A percentile compares a stretch with the other conserved stretches of the same genome.
These are phyloP conservation scores for Drosophila anomelani DNA, from an alignment of 2,888 invertebrate genomes.

Conservation along the genomic window DNA sequence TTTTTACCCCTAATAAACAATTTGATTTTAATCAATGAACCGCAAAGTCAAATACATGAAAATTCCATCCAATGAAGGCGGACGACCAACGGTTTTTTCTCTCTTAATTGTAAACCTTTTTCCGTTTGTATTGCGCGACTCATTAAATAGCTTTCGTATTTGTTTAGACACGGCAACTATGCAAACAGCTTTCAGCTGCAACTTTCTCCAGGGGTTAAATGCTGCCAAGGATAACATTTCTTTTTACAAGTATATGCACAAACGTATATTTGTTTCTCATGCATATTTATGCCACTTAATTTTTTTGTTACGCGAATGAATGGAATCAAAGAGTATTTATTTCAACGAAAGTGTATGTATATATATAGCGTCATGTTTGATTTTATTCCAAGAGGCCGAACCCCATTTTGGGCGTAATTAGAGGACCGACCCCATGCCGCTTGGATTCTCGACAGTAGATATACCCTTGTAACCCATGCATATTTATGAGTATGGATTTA, in stretches of 20 bases:
- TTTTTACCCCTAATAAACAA: conserved; percentile 65
- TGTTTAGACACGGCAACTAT: conserved; percentile 69
- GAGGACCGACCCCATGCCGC: conserved; percentile 40
- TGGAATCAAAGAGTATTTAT: conserved; percentile 43
- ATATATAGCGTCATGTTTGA: conserved; percentile 49
- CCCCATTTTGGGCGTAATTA: conserved; percentile 63
- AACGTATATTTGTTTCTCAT: conserved; percentile 57
- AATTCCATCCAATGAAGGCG: conserved; percentile 59
- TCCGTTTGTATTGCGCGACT: conserved; percentile 42
- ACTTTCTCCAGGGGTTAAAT: conserved; percentile 52
- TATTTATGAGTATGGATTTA: conserved; percentile 82
- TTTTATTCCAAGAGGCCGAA: conserved; percentile 38
- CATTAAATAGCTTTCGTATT: conserved; percentile 65
- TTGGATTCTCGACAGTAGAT: not conserved
- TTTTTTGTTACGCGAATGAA: conserved; percentile 49
- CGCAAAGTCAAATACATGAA: conserved; percentile 72
- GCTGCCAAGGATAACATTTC: conserved; percentile 29
- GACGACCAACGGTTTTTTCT: conserved; percentile 36
- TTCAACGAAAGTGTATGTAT: conserved; percentile 37
- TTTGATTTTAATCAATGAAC: conserved; percentile 82
- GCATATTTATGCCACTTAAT: conserved; percentile 81
- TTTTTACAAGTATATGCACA: conserved; percentile 18
- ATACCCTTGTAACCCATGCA: conserved; percentile 55
- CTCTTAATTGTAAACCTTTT: conserved; percentile 73
- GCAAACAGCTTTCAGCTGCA: conserved; percentile 50